Evolutionary conservation across 2,888 invertebrate species (phyloP), one percentile per base, ranked within the genome.

Genomic region (Chamaedrilus cognettii): DNA sequence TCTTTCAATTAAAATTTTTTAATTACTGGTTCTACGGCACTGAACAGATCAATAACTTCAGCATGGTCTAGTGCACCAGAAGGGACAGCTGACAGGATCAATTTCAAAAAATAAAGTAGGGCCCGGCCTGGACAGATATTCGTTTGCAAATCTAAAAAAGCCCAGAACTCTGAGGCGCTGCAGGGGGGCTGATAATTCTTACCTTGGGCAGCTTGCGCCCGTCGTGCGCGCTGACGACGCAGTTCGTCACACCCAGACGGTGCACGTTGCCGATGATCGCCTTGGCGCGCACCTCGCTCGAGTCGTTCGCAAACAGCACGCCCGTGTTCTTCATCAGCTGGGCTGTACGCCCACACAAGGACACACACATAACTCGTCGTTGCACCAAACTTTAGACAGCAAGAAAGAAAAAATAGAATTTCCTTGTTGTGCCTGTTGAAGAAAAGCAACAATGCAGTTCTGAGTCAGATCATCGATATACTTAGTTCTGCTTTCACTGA

Each of bases 271-370:
- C 97, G 31, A 97, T 90, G 34, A 99, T 88, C 0, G 97, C 96
- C 61, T 78, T 82, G 35, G 79, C 76, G 73, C 98, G 87, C 23
- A 95, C 94, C 77, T 89, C 90, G 82, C 94, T 96, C 0, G 91
- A 89, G 83, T 99, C 99, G 85, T 99, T 99, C 2, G 97, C 94
- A 84, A 98, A 96, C 34, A 99, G 83, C 1, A 92, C 89, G 0
- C 99, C 99, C 0, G 97, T 97, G 82, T 98, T 98, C 84, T 96
- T 96, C 98, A 99, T 99, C 15, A 99, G 86, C 0, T 97, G 91
- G 61, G 71, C 74, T 75, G 68, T 11, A 69, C 58, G 28, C 31
- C 11, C 42, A 42, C 19, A 15, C 42, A 42, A 42, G n/a, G n/a
- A n/a, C n/a, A n/a, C n/a, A n/a, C n/a, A n/a, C n/a, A n/a, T n/a